phyloP scores from a whole-genome alignment of 2,888 invertebrate species.

The Digitonthophagus gazella region DNA sequence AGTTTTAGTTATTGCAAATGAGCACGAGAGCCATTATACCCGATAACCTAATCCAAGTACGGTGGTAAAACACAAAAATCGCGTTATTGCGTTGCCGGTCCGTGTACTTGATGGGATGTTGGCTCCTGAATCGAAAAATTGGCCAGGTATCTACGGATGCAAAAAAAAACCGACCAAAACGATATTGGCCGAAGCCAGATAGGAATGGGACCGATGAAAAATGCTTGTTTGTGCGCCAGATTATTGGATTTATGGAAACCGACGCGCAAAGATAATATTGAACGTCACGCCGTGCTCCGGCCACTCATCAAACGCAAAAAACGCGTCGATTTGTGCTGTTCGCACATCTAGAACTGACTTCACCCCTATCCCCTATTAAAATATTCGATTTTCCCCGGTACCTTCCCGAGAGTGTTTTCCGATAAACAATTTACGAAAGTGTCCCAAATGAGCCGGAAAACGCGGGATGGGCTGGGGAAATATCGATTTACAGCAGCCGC shows the following conservation, averaged over 20 bases:
- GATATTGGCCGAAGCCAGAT: not conserved
- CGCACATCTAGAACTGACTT: no score
- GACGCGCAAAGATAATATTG: conserved; percentile 23
- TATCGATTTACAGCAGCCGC: conserved; percentile 24
- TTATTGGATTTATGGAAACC: conserved; percentile 25
- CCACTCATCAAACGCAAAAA: conserved; percentile 20
- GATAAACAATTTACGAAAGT: conserved; percentile 25
- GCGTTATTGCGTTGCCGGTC: not conserved
- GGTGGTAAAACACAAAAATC: not conserved
- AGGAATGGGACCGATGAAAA: conserved; percentile 18
- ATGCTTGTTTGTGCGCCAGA: conserved; percentile 21
- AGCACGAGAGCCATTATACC: not conserved
- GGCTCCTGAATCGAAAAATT: not conserved
- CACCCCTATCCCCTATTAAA: not conserved
- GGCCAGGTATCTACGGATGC: not conserved
- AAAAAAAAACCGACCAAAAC: conserved; percentile 10
- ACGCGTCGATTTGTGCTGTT: not conserved
- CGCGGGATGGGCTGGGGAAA: conserved; percentile 14
- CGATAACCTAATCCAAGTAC: not conserved
- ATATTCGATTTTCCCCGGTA: not conserved
- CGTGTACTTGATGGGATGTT: not conserved
- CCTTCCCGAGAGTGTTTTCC: conserved; percentile 14
- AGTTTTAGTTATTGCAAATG: not conserved
- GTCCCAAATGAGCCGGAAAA: conserved; percentile 24
- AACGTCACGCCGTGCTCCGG: conserved; percentile 23